These are phyloP conservation scores for Acanthosepion pharaonis DNA, from an alignment of 2,888 invertebrate species.

Conservation along the genomic window DNA sequence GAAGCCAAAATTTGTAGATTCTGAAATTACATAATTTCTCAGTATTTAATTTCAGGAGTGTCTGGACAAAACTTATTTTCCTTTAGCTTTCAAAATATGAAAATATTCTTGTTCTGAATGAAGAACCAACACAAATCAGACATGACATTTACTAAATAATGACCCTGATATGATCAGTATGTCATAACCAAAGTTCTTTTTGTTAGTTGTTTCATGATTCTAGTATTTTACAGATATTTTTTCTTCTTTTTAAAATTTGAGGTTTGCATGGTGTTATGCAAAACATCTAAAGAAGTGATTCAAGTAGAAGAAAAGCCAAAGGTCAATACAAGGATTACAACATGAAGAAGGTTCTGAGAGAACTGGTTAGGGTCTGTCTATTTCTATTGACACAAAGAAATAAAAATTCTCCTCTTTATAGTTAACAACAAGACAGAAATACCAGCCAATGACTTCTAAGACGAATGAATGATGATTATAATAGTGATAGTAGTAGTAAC, in stretches of 20 bases:
- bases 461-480: background rate
- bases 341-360: background rate
- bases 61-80: background rate
- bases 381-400: background rate
- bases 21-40: background rate
- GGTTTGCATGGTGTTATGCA: background rate
- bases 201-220: background rate
- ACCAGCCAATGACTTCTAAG: background rate
- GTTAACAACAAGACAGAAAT: background rate
- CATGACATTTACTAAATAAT: background rate
- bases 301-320: background rate
- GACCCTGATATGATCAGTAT: background rate
- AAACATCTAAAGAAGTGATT: background rate
- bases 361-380: background rate
- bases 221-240: background rate
- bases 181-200: background rate
- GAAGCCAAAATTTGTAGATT: background rate
- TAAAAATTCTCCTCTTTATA: background rate
- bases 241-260: background rate
- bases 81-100: background rate
- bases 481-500: background rate
- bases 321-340: background rate
- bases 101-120: background rate
- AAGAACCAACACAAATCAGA: background rate
- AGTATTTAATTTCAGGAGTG: background rate